These are phyloP conservation scores for Drosophila merina DNA, from an alignment of 2,888 invertebrate species.

Conservation along the genomic window DNA sequence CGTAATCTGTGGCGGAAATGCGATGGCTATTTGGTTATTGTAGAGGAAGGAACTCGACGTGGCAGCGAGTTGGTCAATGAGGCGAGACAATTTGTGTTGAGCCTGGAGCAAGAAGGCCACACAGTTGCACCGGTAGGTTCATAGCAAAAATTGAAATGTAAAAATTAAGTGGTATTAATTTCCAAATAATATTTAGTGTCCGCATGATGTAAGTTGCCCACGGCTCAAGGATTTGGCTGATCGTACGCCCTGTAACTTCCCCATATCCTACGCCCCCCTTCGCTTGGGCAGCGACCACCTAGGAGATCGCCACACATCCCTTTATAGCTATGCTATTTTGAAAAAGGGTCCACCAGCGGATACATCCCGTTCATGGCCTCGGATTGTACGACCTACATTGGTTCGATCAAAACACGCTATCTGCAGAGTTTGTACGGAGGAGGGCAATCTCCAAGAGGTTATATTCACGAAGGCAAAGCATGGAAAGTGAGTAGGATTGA, in stretches of 20 bases:
- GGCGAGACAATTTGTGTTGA: constrained; percentile 91
- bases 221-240: constrained; percentile 85
- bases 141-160: background rate
- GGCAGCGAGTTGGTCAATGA: constrained; percentile 93
- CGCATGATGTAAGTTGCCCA: constrained; percentile 92
- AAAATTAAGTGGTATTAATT: background rate
- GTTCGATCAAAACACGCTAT: constrained; percentile 89
- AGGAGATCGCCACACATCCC: constrained; percentile 84
- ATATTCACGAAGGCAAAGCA: constrained; percentile 91
- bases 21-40: constrained; percentile 90
- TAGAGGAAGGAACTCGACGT: constrained; percentile 92
- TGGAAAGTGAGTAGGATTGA: constrained; percentile 86
- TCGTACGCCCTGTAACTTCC: constrained; percentile 91
- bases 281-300: constrained; percentile 84
- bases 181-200: constrained; percentile 86
- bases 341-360: constrained; percentile 88
- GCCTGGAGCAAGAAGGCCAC: constrained; percentile 84
- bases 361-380: constrained; percentile 88
- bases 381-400: constrained; percentile 90
- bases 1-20: constrained; percentile 95
- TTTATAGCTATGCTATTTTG: constrained; percentile 92
- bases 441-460: constrained; percentile 90
- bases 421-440: constrained; percentile 90
- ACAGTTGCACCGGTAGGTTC: constrained; percentile 90
- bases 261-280: constrained; percentile 86